A percentile compares a stretch with the other conserved stretches of the same genome.
These are phyloP conservation scores for Anastrepha obliqua DNA, from an alignment of 1,140 invertebrate genomes.

Conservation along the genomic window DNA sequence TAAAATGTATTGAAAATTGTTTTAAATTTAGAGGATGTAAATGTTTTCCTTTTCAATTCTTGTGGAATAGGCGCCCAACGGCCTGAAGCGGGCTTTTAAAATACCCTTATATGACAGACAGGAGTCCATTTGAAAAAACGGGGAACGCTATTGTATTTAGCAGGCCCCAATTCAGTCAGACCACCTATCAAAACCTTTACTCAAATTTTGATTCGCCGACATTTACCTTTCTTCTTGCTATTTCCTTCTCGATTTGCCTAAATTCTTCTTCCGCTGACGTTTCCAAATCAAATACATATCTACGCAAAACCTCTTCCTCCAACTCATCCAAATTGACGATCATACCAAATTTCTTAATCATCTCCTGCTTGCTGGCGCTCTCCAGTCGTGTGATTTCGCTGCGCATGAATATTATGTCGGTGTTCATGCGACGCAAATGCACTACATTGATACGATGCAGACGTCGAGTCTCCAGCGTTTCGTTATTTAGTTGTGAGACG, in stretches of 20 bases:
- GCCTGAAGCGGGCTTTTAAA: too few species aligned
- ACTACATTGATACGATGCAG: conserved; percentile 77
- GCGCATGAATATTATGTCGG: conserved; percentile 78
- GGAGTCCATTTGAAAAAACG: too few species aligned
- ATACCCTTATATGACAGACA: too few species aligned
- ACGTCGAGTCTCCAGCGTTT: conserved; percentile 78
- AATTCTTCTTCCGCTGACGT: conserved; percentile 75
- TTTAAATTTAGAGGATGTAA: too few species aligned
- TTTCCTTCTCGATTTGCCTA: conserved; percentile 73
- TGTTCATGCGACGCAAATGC: conserved; percentile 77
- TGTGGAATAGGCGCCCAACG: too few species aligned
- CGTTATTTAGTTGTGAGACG: conserved; percentile 80
- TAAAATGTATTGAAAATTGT: too few species aligned
- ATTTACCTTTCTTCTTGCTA: conserved; percentile 62
- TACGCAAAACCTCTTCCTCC: conserved; percentile 77
- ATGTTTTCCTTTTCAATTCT: too few species aligned
- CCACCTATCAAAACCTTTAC: too few species aligned
- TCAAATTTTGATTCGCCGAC: background rate
- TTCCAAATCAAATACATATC: conserved; percentile 76
- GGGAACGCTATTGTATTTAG: too few species aligned
- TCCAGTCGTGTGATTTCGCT: conserved; percentile 75
- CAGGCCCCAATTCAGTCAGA: too few species aligned
- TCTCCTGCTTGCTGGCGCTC: conserved; percentile 75
- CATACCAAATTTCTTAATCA: conserved; percentile 78
- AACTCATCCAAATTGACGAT: conserved; percentile 76